phyloP scores from a whole-genome alignment of 2,797 vertebrate genomes.

The Neomorphus geoffroyi region DNA sequence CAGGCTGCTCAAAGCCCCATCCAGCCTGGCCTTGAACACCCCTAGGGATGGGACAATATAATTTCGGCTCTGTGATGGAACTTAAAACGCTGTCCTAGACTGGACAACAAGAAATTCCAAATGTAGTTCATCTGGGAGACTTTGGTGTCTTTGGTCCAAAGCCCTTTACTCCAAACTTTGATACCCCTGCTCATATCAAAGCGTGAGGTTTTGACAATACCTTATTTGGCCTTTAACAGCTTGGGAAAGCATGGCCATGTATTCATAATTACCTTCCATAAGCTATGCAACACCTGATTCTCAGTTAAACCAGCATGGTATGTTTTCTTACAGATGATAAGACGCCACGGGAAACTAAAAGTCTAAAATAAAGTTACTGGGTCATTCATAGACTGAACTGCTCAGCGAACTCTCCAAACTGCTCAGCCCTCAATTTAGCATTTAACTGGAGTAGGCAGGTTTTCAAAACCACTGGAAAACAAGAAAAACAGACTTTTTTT shows the following conservation, averaged over 20 bases:
- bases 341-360: neutral
- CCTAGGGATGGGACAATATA: too few relatives aligned
- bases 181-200: neutral
- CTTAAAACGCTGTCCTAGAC: neutral
- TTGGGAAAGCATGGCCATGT: neutral
- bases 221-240: neutral
- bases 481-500: neutral
- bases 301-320: neutral
- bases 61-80: neutral
- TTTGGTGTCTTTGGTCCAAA: neutral
- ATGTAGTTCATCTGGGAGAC: neutral
- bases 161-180: neutral
- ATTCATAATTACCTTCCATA: neutral
- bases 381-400: too few relatives aligned
- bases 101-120: neutral
- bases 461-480: neutral
- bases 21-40: too few relatives aligned
- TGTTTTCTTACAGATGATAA: neutral
- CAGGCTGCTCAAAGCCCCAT: too few relatives aligned
- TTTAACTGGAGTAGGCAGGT: neutral
- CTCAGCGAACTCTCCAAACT: too few relatives aligned
- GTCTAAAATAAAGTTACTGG: neutral
- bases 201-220: neutral
- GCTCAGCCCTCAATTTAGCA: neutral
- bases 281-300: neutral